Base-by-base conservation (phyloP, 2,113 vertebrate genomes). In the Pampusana beccarii region DNA sequence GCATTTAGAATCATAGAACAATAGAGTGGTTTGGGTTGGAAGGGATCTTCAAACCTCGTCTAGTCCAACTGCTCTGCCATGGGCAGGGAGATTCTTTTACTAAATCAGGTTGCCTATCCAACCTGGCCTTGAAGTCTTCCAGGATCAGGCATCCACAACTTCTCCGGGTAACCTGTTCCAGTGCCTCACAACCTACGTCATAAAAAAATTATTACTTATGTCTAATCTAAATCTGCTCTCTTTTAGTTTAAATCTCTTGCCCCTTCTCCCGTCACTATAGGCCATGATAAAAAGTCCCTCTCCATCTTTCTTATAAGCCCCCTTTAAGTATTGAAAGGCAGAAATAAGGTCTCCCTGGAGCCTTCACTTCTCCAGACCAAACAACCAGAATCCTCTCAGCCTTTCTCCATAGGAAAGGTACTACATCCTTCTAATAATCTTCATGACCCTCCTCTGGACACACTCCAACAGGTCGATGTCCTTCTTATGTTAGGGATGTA, bases 341-440 rank as follows among this genome's bases (percentile, higher is more conserved):
- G 4, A 29, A 54, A 13, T 2, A 1, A 7, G 6, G 8, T 65
- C 5, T 42, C 10, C 8, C 18, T 5, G 8, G 6, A 28, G 19
- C 14, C 15, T 60, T 29, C 11, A 21, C 5, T 34, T 54, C 36
- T 75, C 18, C 42, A 61, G 56, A 29, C 26, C 36, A n/a, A 65
- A 54, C 12, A 62, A 51, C 34, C 16, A 20, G 8, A 79, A 13
- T 15, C 40, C 5, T 28, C 18, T 50, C 17, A 51, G 42, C 24
- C 8, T 40, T 20, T 60, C 7, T 1, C 28, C 54, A 40, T 3
- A 50, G 10, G 19, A 34, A 11, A 44, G 23, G 23, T 50, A 4
- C 9, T 65, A 42, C 36, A 79, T 1, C 16, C 34, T 10, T n/a
- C 24, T 42, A 24, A 23, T 34, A 5, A 23, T 51, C 9, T 51